phyloP scores from a whole-genome alignment of 35 echinoderm and acorn worm species.

The Patiria miniata region DNA sequence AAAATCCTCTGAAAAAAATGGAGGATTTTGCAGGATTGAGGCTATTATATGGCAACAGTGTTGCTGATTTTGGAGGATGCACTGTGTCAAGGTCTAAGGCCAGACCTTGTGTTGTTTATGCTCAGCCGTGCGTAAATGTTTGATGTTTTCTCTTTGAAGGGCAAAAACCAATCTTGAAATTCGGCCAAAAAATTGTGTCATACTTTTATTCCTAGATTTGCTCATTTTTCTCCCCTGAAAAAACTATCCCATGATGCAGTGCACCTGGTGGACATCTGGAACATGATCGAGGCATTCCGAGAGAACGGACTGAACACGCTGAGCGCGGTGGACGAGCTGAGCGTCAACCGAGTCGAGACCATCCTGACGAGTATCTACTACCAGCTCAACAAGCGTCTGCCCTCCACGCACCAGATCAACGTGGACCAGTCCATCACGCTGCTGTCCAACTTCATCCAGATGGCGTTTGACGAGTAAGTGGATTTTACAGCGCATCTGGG shows the following conservation, averaged over 20 bases:
- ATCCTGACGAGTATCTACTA: conserved; percentile 95
- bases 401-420: conserved; percentile 95
- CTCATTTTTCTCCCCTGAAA: background rate
- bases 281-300: conserved; percentile 96
- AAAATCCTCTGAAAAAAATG: too few relatives aligned
- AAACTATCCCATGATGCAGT: conserved; percentile 50
- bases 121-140: too few relatives aligned
- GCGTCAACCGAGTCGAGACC: conserved; percentile 63
- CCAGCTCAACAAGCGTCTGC: conserved; percentile 95
- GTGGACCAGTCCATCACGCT: conserved; percentile 83
- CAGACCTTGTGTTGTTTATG: too few relatives aligned
- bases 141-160: too few relatives aligned
- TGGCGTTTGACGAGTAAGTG: conserved; percentile 95
- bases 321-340: conserved; percentile 74
- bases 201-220: background rate
- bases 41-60: too few relatives aligned
- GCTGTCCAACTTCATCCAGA: conserved; percentile 81
- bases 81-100: too few relatives aligned
- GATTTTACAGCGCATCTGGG: background rate
- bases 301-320: conserved; percentile 98
- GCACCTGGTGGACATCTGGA: conserved; percentile 99
- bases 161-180: too few relatives aligned
- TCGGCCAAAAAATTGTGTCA: too few relatives aligned
- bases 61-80: too few relatives aligned
- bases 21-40: too few relatives aligned